phyloP scores from a whole-genome alignment of 2,113 vertebrate genomes.

The Heterochromis multidens region DNA sequence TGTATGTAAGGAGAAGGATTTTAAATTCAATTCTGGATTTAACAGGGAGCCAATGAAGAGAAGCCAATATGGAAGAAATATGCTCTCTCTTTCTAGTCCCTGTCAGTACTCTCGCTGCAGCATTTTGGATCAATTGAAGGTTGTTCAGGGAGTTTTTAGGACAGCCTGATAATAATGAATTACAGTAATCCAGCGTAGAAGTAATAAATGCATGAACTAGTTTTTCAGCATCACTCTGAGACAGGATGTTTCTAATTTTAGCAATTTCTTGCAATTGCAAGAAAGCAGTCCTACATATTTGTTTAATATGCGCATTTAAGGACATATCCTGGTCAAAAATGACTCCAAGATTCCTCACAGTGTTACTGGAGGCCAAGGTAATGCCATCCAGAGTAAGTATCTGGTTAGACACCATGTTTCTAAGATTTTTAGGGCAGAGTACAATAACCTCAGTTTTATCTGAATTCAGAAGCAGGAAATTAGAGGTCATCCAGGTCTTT shows the following conservation, averaged over 20 bases:
- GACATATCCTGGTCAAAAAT: fast-evolving
- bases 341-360: too few species aligned
- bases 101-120: background rate
- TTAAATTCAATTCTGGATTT: too few species aligned
- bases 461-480: background rate
- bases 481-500: background rate
- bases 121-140: background rate
- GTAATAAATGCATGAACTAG: background rate
- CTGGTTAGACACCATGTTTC: background rate
- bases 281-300: background rate
- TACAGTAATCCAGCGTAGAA: background rate
- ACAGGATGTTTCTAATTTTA: background rate
- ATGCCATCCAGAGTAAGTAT: background rate
- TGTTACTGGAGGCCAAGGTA: too few species aligned
- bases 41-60: background rate
- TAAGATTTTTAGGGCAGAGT: background rate
- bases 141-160: background rate
- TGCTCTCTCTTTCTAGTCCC: background rate
- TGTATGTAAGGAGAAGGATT: too few species aligned
- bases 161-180: background rate
- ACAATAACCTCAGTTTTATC: background rate
- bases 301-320: background rate
- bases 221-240: background rate
- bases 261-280: background rate
- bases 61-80: background rate